Conservation (phyloP, 2,113 vertebrate genomes). For the Chrysemys picta region DNA sequence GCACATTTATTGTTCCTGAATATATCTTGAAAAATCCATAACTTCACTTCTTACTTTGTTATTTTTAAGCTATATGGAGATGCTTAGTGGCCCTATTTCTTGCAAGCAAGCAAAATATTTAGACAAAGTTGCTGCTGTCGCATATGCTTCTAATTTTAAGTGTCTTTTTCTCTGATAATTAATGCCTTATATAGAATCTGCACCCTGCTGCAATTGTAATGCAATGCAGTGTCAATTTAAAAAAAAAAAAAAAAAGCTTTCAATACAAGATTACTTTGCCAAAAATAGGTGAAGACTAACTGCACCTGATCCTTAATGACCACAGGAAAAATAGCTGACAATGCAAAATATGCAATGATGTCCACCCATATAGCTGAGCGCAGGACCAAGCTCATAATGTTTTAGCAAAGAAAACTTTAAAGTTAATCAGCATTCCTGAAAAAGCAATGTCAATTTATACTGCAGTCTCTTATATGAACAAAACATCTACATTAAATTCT, state of each 20-base stretch:
- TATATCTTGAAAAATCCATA: neutral
- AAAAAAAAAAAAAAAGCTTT: neutral
- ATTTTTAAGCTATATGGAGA: neutral
- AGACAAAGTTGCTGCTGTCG: neutral
- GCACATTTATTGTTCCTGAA: neutral
- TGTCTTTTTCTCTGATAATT: neutral
- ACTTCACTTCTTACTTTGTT: neutral
- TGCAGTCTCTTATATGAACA: neutral
- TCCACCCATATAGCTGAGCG: neutral
- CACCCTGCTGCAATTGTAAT: neutral
- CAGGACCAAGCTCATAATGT: neutral
- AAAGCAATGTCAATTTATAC: neutral
- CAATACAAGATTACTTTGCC: neutral
- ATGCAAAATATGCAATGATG: neutral
- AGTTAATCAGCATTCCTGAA: neutral
- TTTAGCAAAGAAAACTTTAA: neutral
- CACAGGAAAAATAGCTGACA: neutral
- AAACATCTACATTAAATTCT: neutral
- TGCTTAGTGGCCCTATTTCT: neutral
- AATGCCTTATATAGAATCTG: neutral
- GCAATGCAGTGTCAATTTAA: neutral
- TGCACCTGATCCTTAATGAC: neutral
- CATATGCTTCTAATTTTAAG: neutral
- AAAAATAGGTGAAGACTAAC: neutral
- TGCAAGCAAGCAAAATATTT: neutral